These are phyloP conservation scores for Micromys minutus DNA, from an alignment of 2,113 vertebrate genomes.

Conservation along the genomic window DNA sequence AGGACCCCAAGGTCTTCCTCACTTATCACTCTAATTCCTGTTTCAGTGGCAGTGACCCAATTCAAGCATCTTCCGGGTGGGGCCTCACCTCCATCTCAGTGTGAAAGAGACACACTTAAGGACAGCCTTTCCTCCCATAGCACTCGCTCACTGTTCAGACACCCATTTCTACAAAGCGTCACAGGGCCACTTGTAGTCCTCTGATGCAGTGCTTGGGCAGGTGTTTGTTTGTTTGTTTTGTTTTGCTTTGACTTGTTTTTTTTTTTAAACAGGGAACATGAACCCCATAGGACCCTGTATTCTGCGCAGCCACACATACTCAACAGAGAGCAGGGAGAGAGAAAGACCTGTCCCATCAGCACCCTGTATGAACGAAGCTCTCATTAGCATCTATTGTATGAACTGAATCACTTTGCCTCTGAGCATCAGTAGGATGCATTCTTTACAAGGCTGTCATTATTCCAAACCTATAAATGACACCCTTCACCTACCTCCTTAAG, in stretches of 20 bases:
- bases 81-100: not conserved
- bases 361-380: not conserved
- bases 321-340: not conserved
- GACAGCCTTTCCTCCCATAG: not conserved
- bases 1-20: not conserved
- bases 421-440: not conserved
- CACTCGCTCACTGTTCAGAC: rapidly evolving
- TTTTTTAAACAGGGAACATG: not conserved
- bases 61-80: rapidly evolving
- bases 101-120: not conserved
- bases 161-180: not conserved
- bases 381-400: not conserved
- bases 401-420: not conserved
- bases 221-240: not conserved
- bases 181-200: not conserved
- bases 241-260: not conserved
- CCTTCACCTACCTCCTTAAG: not conserved
- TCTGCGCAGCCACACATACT: rapidly evolving
- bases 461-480: not conserved
- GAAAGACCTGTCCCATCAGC: not conserved
- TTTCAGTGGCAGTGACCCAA: not conserved
- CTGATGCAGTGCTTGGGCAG: not conserved
- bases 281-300: not conserved
- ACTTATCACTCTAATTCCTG: not conserved
- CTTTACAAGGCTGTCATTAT: constrained; percentile 7